Conservation (phyloP, 2,113 vertebrate species). For the Propithecus coquereli region DNA sequence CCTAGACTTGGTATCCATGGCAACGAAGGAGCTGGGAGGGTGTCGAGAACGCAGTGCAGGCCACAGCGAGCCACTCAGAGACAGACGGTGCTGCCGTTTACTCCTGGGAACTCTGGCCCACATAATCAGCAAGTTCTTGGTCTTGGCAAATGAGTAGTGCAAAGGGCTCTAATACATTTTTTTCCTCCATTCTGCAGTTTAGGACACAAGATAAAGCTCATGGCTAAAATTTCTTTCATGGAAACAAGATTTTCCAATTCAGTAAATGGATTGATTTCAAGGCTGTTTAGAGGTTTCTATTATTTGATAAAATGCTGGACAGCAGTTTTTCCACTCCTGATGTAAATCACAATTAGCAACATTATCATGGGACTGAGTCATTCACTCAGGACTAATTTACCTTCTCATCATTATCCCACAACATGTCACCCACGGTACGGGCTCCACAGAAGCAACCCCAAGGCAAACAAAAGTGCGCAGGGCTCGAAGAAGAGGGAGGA, state of each 20-base stretch:
- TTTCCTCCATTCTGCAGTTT: neutral
- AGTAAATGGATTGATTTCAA: neutral
- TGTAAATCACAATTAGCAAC: neutral
- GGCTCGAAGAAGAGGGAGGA: neutral
- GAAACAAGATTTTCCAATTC: neutral
- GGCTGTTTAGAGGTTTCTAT: neutral
- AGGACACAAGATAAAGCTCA: neutral
- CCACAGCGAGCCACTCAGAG: neutral
- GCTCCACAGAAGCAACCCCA: neutral
- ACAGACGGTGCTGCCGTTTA: neutral
- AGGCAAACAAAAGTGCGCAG: neutral
- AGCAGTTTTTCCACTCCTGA: neutral
- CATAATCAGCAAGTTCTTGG: neutral
- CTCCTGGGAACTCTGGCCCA: neutral
- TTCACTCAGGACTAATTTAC: too few species aligned
- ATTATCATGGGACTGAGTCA: too few species aligned
- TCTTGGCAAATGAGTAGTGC: neutral
- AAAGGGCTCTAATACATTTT: neutral
- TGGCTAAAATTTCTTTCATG: neutral
- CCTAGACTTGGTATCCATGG: neutral
- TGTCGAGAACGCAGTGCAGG: neutral
- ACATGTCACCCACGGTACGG: rapidly evolving
- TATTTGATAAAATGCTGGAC: neutral
- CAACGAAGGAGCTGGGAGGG: rapidly evolving
- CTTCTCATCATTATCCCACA: neutral